Base-by-base conservation (phyloP, 2,113 vertebrate genomes). In the Pontoporia blainvillei region DNA sequence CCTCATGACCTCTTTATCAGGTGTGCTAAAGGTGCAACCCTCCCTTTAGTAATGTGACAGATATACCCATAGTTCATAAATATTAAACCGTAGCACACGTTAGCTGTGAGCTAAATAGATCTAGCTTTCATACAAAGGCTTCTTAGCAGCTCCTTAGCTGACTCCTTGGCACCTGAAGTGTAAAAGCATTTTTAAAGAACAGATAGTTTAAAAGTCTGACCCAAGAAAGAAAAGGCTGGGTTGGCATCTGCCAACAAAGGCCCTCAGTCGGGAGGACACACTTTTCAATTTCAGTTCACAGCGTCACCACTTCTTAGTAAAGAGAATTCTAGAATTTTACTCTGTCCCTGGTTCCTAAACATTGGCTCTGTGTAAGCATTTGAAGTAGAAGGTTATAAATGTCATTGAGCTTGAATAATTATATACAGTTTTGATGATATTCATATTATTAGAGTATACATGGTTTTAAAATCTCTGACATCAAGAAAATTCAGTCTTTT, bases 101-200 rank as follows among this genome's bases (percentile, higher is more conserved):
- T 41, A 59, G 14, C 76, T 83, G 20, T 44, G 27, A 73, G 20
- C 57, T 93, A 79, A 95, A 86, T 84, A 96, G 66, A 59, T 69
- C 23, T n/a, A 62, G 8, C 15, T 79, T 69, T 61, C 20, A 64
- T 73, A 91, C 20, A 95, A 96, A 83, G 89, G 49, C 46, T 83
- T 15, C 57, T 90, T 88, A 96, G 67, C 54, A 89, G 62, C 69
- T 84, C 62, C 7, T 84, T 64, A 67, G 90, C 61, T 64, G 72
- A 87, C 82, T 93, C 69, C 36, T 46, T 66, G 59, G 64, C 84
- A 85, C 8, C 75, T 91, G 61, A 94, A 67, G 13, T 89, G 5
- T 96, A 54, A 94, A 88, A 87, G 21, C 49, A 90, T 67, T 78
- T 92, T 93, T 82, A 78, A 49, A 66, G 21, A 85, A 39, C 23